Base-by-base conservation (phyloP, 1,140 invertebrate species). In the Zaprionus nigranus region DNA sequence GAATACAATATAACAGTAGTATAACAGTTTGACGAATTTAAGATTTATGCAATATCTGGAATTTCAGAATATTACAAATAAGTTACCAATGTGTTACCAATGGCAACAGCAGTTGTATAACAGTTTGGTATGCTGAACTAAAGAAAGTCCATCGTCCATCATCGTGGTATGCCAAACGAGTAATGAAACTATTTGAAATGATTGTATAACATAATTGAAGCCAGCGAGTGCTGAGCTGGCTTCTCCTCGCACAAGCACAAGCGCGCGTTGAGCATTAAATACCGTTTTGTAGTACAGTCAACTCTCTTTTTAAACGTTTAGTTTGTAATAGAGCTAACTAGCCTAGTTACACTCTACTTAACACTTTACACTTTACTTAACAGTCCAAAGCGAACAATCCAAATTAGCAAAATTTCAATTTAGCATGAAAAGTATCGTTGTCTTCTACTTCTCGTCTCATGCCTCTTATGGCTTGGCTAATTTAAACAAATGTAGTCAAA, bases 401-500 rank as follows among this genome's bases (percentile, higher is more conserved):
- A 75, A 71, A 71, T 64, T 71, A 75, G 60, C 73, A n/a, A 71
- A 30, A 56, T 71, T 71, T 64, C 60, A 71, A 71, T 71, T 75
- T 54, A 58, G 49, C 66, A 36, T 58, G 59, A 49, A 36, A 28
- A 17, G 22, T 60, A 51, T 60, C 28, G 38, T 51, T 26, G 46
- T 17, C 12, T 51, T 12, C 12, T 49, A 51, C 20, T 59, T 51
- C n/a, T 61, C 40, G 22, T 34, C 28, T 28, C 36, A 40, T 26
- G 40, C 13, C 20, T 12, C 28, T 20, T 30, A 24, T n/a, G 28
- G 30, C n/a, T 65, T 40, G 17, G 60, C 46, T 43, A 73, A 73
- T 73, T 73, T 67, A 67, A 61, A 22, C 71, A 69, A 69, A 68
- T 68, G 58, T 38, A 63, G 54, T 43, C 54, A 64, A 73, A 73